phyloP scores from a whole-genome alignment of 2,797 vertebrate genomes.

The Artibeus lituratus region DNA sequence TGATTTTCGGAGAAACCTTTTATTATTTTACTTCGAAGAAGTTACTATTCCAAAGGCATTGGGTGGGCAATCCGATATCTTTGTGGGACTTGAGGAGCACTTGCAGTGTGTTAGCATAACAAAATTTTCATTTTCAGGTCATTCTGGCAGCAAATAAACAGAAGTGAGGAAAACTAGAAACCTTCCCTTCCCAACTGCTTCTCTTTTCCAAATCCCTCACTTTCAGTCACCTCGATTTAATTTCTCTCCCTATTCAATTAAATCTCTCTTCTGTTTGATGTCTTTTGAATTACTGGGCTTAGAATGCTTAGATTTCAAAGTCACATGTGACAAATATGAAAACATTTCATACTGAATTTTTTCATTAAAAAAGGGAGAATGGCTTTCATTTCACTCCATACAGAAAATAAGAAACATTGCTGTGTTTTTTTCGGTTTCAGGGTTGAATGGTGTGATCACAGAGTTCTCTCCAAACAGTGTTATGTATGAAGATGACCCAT shows the following conservation, averaged over 20 bases:
- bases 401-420: neutral
- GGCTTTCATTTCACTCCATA: neutral
- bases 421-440: constrained; percentile 37
- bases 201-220: neutral
- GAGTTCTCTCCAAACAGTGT: constrained; percentile 22
- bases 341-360: neutral
- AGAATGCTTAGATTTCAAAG: neutral
- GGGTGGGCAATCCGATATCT: neutral
- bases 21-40: neutral
- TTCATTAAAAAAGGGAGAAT: neutral
- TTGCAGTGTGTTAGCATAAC: neutral
- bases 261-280: neutral
- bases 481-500: neutral
- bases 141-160: neutral
- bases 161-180: neutral
- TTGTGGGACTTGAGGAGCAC: neutral
- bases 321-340: neutral
- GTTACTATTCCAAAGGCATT: neutral
- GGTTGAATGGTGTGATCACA: constrained; percentile 4
- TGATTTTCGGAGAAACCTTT: neutral
- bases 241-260: neutral
- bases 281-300: neutral
- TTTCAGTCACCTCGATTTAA: neutral
- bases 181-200: neutral
- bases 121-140: neutral